A percentile compares a stretch with the other conserved stretches of the same genome.
Conservation (phyloP, 2,888 invertebrate genomes). For the Lasioglossum malachurum region DNA sequence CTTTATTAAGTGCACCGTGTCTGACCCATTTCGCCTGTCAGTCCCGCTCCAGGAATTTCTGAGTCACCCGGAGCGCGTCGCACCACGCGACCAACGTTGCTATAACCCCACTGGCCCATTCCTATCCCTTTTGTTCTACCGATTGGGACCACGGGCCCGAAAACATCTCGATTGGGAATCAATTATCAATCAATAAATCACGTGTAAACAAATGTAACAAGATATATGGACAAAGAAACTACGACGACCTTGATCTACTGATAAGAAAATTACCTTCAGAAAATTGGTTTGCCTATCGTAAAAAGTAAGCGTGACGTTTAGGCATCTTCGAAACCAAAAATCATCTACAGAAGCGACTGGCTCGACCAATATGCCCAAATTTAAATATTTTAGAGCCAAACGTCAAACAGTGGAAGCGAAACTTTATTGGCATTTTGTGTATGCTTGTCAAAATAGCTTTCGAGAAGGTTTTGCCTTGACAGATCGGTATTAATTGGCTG, state of each 20-base stretch:
- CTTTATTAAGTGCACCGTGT: slow-evolving; percentile 77
- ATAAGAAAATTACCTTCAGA: background rate
- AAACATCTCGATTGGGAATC: background rate
- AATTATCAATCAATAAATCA: background rate
- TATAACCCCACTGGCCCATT: slow-evolving; percentile 16
- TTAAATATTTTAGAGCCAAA: slow-evolving; percentile 11
- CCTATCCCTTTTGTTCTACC: background rate
- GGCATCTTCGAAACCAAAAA: background rate
- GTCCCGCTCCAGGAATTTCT: slow-evolving; percentile 72
- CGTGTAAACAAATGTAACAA: no score
- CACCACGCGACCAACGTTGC: slow-evolving; percentile 50
- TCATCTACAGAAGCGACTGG: background rate
- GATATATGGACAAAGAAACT: background rate
- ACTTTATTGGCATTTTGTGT: slow-evolving; percentile 5
- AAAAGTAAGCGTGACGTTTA: background rate
- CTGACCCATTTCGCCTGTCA: slow-evolving; percentile 79
- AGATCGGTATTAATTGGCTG: background rate
- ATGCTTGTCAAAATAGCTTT: background rate
- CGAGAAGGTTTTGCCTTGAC: background rate
- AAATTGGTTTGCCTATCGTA: background rate
- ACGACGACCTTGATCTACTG: background rate
- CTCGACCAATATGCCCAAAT: background rate
- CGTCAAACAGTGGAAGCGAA: background rate
- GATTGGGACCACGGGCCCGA: background rate
- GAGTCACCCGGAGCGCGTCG: slow-evolving; percentile 65